A percentile compares a stretch with the other conserved stretches of the same genome.
phyloP scores from a whole-genome alignment of 2,113 vertebrate genomes.

The Burhinus bistriatus region DNA sequence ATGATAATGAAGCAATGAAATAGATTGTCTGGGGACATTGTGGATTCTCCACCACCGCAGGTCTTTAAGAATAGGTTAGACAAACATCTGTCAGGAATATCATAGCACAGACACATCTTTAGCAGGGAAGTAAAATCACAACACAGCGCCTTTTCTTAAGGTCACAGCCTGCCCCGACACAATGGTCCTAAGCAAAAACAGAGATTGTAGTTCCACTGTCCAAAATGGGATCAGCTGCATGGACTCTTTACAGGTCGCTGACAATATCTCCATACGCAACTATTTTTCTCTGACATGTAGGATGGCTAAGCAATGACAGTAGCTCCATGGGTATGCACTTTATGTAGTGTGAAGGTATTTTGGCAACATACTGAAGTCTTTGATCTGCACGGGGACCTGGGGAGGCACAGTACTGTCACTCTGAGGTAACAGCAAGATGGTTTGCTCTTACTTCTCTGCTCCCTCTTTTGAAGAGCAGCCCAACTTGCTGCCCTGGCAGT shows the following conservation, averaged over 20 bases:
- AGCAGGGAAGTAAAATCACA: background rate
- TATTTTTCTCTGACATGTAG: background rate
- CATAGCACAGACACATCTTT: background rate
- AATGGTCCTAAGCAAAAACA: background rate
- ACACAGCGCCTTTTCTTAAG: conserved; percentile 2
- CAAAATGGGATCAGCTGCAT: background rate
- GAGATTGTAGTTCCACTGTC: background rate
- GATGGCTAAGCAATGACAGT: background rate
- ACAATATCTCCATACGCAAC: background rate
- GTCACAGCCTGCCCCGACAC: background rate
- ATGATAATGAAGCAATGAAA: conserved; percentile 43
- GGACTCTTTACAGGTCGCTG: background rate
- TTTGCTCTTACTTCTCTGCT: background rate
- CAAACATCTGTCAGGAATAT: conserved; percentile 21
- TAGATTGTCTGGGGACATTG: conserved; percentile 37
- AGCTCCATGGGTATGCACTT: background rate
- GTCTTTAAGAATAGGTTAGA: conserved; percentile 28
- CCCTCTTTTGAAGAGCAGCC: background rate
- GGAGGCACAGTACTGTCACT: background rate
- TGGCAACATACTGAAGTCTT: background rate
- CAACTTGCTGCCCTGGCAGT: background rate
- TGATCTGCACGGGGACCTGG: background rate
- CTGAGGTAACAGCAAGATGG: background rate
- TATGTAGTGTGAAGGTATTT: background rate
- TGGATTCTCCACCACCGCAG: conserved; percentile 14